These are phyloP conservation scores for Metallyticus violacea DNA, from an alignment of 2,888 invertebrate genomes.

Conservation along the genomic window DNA sequence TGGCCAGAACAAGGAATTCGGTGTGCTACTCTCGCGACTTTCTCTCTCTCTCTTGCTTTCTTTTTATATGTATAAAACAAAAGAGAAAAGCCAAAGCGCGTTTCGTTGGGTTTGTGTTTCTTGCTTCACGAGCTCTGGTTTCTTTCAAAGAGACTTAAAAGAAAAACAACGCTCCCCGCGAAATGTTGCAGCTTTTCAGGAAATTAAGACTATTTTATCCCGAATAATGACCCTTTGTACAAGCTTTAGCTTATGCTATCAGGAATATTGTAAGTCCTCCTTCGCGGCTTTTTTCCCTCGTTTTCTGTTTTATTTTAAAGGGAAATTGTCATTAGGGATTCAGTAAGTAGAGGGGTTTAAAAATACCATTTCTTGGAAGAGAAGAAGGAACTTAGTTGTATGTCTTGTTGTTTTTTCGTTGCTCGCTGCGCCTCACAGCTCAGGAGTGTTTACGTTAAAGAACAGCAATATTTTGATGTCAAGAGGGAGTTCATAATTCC, in stretches of 20 bases:
- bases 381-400: not conserved
- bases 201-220: slow-evolving; percentile 26
- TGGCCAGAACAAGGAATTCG: slow-evolving; percentile 13
- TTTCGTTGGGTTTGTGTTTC: not conserved
- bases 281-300: not conserved
- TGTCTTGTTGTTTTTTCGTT: not conserved
- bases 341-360: not conserved
- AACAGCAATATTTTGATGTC: not conserved
- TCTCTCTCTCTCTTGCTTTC: not conserved
- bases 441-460: not conserved
- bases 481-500: not conserved
- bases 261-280: not conserved
- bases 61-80: slow-evolving; percentile 11
- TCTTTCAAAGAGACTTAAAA: slow-evolving; percentile 14
- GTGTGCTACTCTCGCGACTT: not conserved
- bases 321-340: slow-evolving; percentile 3
- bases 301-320: not conserved
- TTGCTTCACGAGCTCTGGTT: slow-evolving; percentile 3
- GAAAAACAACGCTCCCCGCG: slow-evolving; percentile 18
- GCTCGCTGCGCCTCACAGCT: not conserved
- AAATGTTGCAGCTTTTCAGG: slow-evolving; percentile 22
- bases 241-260: not conserved
- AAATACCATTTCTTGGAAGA: not conserved
- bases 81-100: not conserved
- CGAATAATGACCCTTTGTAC: slow-evolving; percentile 10